These are phyloP conservation scores for Momotus momota DNA, from an alignment of 2,797 vertebrate species.

Conservation along the genomic window DNA sequence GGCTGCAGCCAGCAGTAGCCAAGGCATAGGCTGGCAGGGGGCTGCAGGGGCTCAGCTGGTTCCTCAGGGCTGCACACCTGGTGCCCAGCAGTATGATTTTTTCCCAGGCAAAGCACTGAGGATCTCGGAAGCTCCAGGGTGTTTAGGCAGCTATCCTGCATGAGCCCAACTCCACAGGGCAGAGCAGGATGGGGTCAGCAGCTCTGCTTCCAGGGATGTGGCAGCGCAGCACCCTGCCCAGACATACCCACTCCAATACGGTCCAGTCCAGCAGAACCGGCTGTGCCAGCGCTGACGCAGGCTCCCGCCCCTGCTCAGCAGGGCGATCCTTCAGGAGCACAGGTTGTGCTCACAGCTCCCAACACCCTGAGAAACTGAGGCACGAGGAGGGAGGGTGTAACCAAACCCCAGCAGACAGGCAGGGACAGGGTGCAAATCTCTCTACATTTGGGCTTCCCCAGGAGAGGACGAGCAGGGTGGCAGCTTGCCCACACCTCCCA, in stretches of 20 bases:
- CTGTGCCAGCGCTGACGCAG: background rate
- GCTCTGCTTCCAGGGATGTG: background rate
- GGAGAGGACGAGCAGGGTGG: accelerated
- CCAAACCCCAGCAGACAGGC: background rate
- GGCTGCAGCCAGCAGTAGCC: background rate
- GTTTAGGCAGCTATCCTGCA: accelerated
- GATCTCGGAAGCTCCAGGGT: background rate
- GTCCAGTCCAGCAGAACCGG: background rate
- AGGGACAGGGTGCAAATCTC: background rate
- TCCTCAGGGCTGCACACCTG: background rate
- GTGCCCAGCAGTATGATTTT: background rate
- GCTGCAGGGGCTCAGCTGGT: background rate
- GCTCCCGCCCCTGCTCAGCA: background rate
- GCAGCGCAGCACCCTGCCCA: background rate
- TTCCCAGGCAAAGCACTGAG: no score
- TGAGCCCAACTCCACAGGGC: accelerated
- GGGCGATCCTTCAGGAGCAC: background rate
- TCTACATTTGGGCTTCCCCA: background rate
- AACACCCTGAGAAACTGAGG: background rate
- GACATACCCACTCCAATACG: background rate
- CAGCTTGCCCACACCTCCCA: accelerated
- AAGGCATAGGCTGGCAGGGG: background rate
- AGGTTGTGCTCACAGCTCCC: background rate
- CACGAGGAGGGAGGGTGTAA: accelerated
- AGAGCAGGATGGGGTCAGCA: background rate